Conservation (phyloP, 1,140 invertebrate species). For the Bicyclus anynana region DNA sequence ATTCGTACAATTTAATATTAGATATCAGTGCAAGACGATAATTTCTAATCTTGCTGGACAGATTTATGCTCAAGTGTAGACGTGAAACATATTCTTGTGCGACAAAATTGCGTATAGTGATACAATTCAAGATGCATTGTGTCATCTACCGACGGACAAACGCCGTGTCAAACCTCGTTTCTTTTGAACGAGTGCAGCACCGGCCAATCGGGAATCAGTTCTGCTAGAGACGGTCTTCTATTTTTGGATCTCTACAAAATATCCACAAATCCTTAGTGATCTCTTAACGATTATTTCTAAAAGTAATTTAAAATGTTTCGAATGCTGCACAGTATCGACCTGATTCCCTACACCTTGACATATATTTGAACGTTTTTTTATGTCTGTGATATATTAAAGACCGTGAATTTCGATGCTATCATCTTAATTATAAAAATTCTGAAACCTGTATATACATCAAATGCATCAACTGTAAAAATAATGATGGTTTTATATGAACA, state of each 20-base stretch:
- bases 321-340: background rate
- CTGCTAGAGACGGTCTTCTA: conserved; percentile 93
- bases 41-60: conserved; percentile 43
- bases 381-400: background rate
- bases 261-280: conserved; percentile 59
- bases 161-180: conserved; percentile 83
- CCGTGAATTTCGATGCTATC: too few species aligned
- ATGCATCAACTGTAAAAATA: conserved; percentile 66
- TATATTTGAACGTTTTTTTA: background rate
- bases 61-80: conserved; percentile 37
- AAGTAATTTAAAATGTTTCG: conserved; percentile 3
- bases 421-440: conserved; percentile 41
- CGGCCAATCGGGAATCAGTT: conserved; percentile 98
- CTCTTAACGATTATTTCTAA: conserved; percentile 19
- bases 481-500: conserved; percentile 51
- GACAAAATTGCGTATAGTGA: conserved; percentile 55
- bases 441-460: conserved; percentile 65
- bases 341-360: background rate
- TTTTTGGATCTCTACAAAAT: conserved; percentile 72
- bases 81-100: conserved; percentile 53
- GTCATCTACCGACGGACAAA: conserved; percentile 54
- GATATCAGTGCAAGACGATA: conserved; percentile 41
- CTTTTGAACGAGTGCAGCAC: conserved; percentile 91
- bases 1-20: conserved; percentile 26
- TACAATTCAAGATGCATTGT: conserved; percentile 67